phyloP scores from a whole-genome alignment of 2,888 invertebrate species.

The Parelbella ahira region DNA sequence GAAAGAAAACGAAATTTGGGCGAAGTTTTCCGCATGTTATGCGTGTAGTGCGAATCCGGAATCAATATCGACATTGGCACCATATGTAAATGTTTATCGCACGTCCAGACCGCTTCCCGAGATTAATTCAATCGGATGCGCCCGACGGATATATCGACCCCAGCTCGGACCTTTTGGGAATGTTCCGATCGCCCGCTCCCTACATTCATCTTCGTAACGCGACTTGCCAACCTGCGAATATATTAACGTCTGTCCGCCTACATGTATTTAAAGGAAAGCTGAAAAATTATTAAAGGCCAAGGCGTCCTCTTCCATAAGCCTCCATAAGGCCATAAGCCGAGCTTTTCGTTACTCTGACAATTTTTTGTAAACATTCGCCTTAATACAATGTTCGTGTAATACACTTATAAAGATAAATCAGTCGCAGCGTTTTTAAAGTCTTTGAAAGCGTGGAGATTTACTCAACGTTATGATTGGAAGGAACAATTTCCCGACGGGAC shows the following conservation, averaged over 20 bases:
- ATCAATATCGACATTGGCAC: slow-evolving; percentile 33
- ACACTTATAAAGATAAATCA: slow-evolving; percentile 60
- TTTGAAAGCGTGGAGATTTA: slow-evolving; percentile 64
- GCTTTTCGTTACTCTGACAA: slow-evolving; percentile 29
- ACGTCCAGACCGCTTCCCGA: slow-evolving; percentile 45
- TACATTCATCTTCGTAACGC: slow-evolving; percentile 37
- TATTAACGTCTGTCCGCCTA: neutral
- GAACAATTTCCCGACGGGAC: slow-evolving; percentile 75
- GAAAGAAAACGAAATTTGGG: slow-evolving; percentile 3
- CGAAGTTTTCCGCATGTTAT: slow-evolving; percentile 9
- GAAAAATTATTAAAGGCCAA: too few relatives aligned
- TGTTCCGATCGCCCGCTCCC: slow-evolving; percentile 47
- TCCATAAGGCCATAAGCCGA: slow-evolving; percentile 31
- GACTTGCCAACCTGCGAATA: slow-evolving; percentile 18
- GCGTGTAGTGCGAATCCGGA: slow-evolving; percentile 33
- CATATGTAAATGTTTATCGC: slow-evolving; percentile 43
- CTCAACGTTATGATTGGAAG: slow-evolving; percentile 71
- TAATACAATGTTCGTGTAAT: slow-evolving; percentile 49
- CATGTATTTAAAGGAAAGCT: too few relatives aligned
- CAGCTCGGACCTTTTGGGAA: slow-evolving; percentile 52
- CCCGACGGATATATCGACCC: slow-evolving; percentile 53
- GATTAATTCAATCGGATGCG: slow-evolving; percentile 73
- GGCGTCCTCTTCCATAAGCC: too few relatives aligned
- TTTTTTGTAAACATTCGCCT: slow-evolving; percentile 27
- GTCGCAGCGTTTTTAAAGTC: slow-evolving; percentile 65